These are phyloP conservation scores for Macrostomum lignano DNA, from an alignment of 1,140 invertebrate genomes.

Conservation along the genomic window DNA sequence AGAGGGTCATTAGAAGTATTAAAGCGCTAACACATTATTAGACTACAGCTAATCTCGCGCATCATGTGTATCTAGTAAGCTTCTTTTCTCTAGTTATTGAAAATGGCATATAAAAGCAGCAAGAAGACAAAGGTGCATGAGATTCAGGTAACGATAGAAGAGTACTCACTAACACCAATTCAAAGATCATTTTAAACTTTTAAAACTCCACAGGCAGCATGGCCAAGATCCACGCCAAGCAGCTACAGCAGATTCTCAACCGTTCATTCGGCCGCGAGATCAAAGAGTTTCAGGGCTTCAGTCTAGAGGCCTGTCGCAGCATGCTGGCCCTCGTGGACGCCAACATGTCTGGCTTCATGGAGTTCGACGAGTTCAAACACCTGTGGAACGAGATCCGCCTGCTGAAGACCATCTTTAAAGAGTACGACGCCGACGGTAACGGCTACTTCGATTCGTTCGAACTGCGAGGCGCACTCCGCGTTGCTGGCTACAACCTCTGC, in stretches of 20 bases:
- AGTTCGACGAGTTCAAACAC: conserved; percentile 63
- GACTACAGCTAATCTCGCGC: no score
- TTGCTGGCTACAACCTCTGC: conserved; percentile 12
- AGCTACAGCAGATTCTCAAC: conserved; percentile 66
- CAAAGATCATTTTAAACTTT: no score
- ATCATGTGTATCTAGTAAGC: no score
- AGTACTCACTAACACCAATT: no score
- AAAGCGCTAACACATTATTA: no score
- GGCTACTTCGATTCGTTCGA: conserved; percentile 53
- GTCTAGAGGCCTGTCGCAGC: conserved; percentile 60
- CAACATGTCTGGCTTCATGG: conserved; percentile 66
- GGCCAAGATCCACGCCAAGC: conserved; percentile 71
- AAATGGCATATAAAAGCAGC: no score
- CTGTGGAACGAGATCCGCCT: conserved; percentile 55
- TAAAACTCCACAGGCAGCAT: conserved; percentile 53
- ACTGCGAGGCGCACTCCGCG: conserved; percentile 47
- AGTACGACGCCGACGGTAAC: conserved; percentile 51
- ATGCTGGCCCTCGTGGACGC: conserved; percentile 85
- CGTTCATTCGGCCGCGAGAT: conserved; percentile 56
- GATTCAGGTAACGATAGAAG: no score
- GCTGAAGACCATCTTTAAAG: conserved; percentile 66
- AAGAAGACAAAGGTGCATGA: no score
- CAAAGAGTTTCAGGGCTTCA: conserved; percentile 56
- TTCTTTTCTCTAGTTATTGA: no score
- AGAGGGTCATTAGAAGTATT: no score